These are phyloP conservation scores for Drosophila fungiperda DNA, from an alignment of 2,888 invertebrate genomes.

Conservation along the genomic window DNA sequence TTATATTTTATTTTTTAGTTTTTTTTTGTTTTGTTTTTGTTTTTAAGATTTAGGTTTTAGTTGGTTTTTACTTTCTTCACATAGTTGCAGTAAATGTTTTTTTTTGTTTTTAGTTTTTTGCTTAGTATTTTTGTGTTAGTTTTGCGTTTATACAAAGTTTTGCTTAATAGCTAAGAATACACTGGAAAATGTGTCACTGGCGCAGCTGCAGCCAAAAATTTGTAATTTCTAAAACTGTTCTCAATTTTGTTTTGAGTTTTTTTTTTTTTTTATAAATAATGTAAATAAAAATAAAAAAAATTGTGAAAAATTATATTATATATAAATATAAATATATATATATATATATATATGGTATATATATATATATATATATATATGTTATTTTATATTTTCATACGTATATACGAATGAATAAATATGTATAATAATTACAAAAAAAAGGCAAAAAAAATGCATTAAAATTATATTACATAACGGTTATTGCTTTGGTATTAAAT, in stretches of 20 bases:
- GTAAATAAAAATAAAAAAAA: slow-evolving; percentile 37
- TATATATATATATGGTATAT: slow-evolving; percentile 1
- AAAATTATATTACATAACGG: slow-evolving; percentile 81
- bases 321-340: slow-evolving; percentile 17
- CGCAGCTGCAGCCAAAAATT: slow-evolving; percentile 24
- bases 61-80: slow-evolving; percentile 36
- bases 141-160: slow-evolving; percentile 51
- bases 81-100: slow-evolving; percentile 42
- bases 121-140: slow-evolving; percentile 32
- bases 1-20: slow-evolving; percentile 16
- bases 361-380: slow-evolving; percentile 23
- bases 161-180: slow-evolving; percentile 67
- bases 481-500: slow-evolving; percentile 85
- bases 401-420: slow-evolving; percentile 13
- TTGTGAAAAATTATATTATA: slow-evolving; percentile 30
- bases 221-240: slow-evolving; percentile 22
- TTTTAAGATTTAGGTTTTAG: slow-evolving; percentile 37
- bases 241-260: slow-evolving; percentile 12
- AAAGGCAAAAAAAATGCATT: slow-evolving; percentile 57
- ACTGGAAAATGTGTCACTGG: slow-evolving; percentile 73
- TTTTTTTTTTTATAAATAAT: slow-evolving; percentile 32
- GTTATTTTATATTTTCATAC: slow-evolving; percentile 1
- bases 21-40: slow-evolving; percentile 20
- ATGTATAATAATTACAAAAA: slow-evolving; percentile 33
- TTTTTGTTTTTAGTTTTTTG: slow-evolving; percentile 30